A percentile compares a stretch with the other conserved stretches of the same genome.
Evolutionary conservation across 2,797 vertebrate species (phyloP).

Genomic region (Pipistrellus kuhlii): DNA sequence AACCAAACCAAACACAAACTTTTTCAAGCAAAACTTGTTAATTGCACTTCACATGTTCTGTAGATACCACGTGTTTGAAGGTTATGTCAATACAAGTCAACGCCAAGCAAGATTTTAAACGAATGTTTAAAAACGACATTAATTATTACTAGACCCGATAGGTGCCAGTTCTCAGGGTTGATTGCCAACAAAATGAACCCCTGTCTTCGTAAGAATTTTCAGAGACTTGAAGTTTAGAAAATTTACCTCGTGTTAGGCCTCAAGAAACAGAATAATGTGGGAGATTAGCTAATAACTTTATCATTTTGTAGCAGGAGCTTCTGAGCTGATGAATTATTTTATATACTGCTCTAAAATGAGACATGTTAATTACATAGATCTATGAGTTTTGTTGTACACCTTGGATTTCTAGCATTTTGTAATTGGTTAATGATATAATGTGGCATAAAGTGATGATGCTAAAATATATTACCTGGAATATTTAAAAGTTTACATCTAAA

Average conservation of each 20-base stretch:
- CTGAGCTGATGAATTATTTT: slow-evolving; percentile 38
- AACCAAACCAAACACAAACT: too few relatives aligned
- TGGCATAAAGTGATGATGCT: background rate
- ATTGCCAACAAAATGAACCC: background rate
- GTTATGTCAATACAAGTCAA: too few relatives aligned
- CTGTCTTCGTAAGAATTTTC: background rate
- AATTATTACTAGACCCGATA: too few relatives aligned
- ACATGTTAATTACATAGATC: slow-evolving; percentile 30
- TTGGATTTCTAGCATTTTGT: slow-evolving; percentile 56
- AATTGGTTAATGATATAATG: slow-evolving; percentile 7
- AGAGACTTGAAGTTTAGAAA: slow-evolving; percentile 52
- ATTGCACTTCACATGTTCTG: too few relatives aligned
- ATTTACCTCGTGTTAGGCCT: background rate
- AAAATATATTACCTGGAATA: slow-evolving; percentile 18
- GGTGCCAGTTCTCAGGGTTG: background rate
- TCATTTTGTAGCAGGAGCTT: slow-evolving; percentile 39
- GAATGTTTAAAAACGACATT: too few relatives aligned
- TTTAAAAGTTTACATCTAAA: slow-evolving; percentile 12
- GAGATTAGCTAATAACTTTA: background rate
- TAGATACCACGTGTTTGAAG: too few relatives aligned
- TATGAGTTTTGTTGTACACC: slow-evolving; percentile 17
- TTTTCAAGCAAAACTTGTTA: too few relatives aligned
- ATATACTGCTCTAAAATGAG: slow-evolving; percentile 47
- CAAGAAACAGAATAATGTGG: background rate
- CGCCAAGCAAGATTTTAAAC: too few relatives aligned